Base-by-base conservation (phyloP, 2,113 vertebrate species). In the Bubo blakistoni region DNA sequence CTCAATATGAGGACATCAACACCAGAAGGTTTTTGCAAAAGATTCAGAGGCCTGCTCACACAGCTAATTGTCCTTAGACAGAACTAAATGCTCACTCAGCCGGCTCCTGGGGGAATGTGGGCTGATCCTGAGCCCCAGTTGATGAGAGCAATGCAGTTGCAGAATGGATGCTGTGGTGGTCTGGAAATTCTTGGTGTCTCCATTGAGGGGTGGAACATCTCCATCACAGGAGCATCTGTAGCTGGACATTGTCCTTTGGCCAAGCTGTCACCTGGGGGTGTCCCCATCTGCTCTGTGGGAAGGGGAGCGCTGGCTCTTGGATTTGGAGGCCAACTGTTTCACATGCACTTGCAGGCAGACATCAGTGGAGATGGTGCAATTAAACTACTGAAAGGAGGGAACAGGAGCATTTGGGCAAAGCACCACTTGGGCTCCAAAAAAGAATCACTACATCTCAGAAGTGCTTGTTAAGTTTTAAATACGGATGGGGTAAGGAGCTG, bases 131-230 rank as follows among this genome's bases (percentile, higher is more conserved):
- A 47, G 27, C 38, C 32, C 47, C 38, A 40, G 5, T 6, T 42
- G 46, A 40, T 0, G 4, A 32, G 54, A 55, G 40, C 55, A 34
- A 25, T 42, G 73, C 18, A 15, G 49, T 27, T 69, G 36, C 20
- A 51, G 42, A 34, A 16, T 1, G 1, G 47, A 34, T 7, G 5
- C 34, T 1, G 1, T 1, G 0, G 36, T 0, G 5, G 29, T 36
- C 52, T 76, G 82, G 70, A 77, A 55, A 59, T 90, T 76, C 21
- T 69, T 69, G 44, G n/a, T 47, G 44, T 69, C 32, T 67, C 44
- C 1, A 1, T 7, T 55, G 62, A 36, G 38, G 11, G 14, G 38
- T 76, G 16, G 38, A 63, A 44, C 69, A 49, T 81, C 49, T 59
- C 42, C 4, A 2, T 71, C 34, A 38, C 4, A 24, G n/a, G 17